Percentiles rank a stretch among this genome's conserved stretches.
phyloP scores from a whole-genome alignment of 2,113 vertebrate genomes.

The Fregata magnificens region DNA sequence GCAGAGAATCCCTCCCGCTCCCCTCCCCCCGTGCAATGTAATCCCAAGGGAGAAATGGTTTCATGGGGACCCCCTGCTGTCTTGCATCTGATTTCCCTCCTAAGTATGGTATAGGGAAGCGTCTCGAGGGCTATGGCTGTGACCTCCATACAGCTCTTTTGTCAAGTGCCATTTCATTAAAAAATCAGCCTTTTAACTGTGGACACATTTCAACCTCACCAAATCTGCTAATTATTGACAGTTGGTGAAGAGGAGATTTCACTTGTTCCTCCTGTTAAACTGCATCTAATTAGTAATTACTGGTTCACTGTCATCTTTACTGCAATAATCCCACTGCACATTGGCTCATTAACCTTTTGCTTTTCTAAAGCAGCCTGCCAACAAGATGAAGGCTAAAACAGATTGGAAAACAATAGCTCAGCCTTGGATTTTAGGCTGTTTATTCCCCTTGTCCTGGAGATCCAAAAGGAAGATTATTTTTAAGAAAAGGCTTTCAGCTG shows the following conservation, averaged over 20 bases:
- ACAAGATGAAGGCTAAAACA: constrained; percentile 81
- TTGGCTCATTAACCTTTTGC: constrained; percentile 86
- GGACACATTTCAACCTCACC: constrained; percentile 84
- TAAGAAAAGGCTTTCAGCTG: not conserved
- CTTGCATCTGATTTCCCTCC: constrained; percentile 58
- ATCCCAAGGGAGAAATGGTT: constrained; percentile 62
- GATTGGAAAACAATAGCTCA: constrained; percentile 79
- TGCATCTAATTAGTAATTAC: constrained; percentile 85
- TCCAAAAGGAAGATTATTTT: constrained; percentile 48
- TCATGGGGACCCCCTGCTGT: constrained; percentile 60
- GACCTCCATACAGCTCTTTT: constrained; percentile 52
- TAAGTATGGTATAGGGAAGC: constrained; percentile 37
- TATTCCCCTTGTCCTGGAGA: constrained; percentile 70
- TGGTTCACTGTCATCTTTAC: constrained; percentile 81
- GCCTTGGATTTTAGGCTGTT: constrained; percentile 68
- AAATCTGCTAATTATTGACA: constrained; percentile 88
- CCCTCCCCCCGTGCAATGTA: not conserved
- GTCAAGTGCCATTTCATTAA: constrained; percentile 61
- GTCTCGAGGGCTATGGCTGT: constrained; percentile 1
- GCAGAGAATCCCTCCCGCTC: constrained; percentile 61
- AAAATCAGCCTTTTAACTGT: constrained; percentile 80
- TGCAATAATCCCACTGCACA: constrained; percentile 76
- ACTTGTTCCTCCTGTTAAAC: constrained; percentile 88
- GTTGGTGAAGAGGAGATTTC: constrained; percentile 88
- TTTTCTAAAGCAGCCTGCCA: constrained; percentile 81